phyloP scores from a whole-genome alignment of 2,888 invertebrate genomes.

The Troilus luridus region DNA sequence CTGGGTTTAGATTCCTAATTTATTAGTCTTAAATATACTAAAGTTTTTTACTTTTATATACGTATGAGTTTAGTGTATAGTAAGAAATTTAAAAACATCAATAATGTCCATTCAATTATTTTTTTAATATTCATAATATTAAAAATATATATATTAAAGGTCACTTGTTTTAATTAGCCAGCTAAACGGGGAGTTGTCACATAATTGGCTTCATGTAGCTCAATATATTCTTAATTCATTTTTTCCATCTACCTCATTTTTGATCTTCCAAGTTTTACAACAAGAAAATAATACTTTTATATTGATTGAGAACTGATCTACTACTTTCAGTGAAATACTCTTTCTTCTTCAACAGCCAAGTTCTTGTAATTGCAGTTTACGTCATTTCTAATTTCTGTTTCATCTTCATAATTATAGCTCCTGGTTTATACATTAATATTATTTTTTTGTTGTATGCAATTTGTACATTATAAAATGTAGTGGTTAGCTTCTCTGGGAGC shows the following conservation, averaged over 20 bases:
- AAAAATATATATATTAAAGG: neutral
- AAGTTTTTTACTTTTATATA: no score
- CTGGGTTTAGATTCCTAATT: no score
- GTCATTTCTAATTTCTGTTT: neutral
- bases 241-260: neutral
- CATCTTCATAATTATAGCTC: neutral
- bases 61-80: neutral
- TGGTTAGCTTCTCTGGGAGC: neutral
- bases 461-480: neutral
- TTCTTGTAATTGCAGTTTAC: no score
- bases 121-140: neutral
- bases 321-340: neutral
- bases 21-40: no score
- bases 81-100: neutral
- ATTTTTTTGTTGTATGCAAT: neutral
- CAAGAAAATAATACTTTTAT: neutral
- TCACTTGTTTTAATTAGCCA: neutral
- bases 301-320: neutral
- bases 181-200: neutral
- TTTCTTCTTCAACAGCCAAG: neutral
- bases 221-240: neutral
- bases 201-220: neutral
- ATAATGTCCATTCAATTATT: neutral
- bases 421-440: neutral
- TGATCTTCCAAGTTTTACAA: neutral